These are phyloP conservation scores for Telmatochromis sp. DNA, from an alignment of 2,113 vertebrate species.

Conservation along the genomic window DNA sequence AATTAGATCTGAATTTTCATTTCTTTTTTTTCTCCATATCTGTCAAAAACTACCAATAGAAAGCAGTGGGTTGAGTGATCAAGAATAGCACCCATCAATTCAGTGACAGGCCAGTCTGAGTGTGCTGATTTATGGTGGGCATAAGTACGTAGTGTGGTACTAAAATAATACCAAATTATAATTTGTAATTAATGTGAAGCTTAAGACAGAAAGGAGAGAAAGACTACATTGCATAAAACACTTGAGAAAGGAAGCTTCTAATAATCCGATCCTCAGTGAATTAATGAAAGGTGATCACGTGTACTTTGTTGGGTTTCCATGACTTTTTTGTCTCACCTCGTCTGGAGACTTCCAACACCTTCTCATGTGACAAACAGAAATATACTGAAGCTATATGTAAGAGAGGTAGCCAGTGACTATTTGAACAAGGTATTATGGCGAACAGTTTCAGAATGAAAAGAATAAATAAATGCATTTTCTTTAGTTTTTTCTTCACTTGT, in stretches of 20 bases:
- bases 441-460: background rate
- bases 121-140: background rate
- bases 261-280: background rate
- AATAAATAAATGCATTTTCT: background rate
- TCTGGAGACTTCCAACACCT: background rate
- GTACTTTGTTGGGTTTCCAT: background rate
- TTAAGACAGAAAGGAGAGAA: background rate
- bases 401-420: background rate
- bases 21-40: background rate
- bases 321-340: background rate
- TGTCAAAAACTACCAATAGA: background rate
- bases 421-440: background rate
- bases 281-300: slow-evolving; percentile 1
- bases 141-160: background rate
- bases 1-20: background rate
- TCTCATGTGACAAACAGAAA: background rate
- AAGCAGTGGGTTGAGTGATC: background rate
- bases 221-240: background rate
- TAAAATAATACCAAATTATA: background rate
- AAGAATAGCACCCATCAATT: background rate
- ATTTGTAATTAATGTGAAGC: background rate
- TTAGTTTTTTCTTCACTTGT: background rate
- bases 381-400: background rate
- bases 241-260: background rate
- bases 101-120: background rate